Evolutionary conservation across 1,140 invertebrate genomes (phyloP), one percentile per base, ranked within the genome.

Genomic region (Drosophila seguyi): DNA sequence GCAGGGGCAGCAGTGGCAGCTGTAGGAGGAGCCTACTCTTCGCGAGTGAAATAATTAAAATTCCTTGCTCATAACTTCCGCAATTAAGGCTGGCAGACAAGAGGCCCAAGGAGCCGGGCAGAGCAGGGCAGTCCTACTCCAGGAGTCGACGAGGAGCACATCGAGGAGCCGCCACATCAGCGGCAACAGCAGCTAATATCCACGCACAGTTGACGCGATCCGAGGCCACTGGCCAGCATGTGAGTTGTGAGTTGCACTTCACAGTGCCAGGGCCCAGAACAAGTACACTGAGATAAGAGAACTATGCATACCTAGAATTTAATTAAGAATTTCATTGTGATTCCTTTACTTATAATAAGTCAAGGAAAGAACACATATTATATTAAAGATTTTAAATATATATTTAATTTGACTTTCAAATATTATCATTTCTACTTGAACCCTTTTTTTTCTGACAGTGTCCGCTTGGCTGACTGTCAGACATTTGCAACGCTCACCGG

Each of bases 1-100:
- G 18, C 38, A 44, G 31, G 47, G 47, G 20, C 13, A 14, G 27
- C 25, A 41, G 36, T 27, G 29, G 52, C 50, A 60, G 34, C 47
- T 60, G 71, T 11, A 53, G 36, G 36, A 34, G 38, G 45, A 72
- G 38, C 31, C 65, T 56, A 52, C 38, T 52, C 38, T 52, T 29
- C 34, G 45, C 72, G 57, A 80, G 73, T 84, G 84, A 88, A 87
- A 90, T 90, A 88, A 88, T 88, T 88, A 88, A 88, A 90, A 88
- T 88, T 88, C 84, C 85, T 84, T 81, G 85, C 84, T 90, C 81
- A 88, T 88, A 88, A 88, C 84, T 88, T 88, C 84, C 84, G 84
- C 84, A 88, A 88, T 88, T 88, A 88, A 90, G 84, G 76, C 79
- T 22, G 61, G 76, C 76, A 60, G 80, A 44, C 75, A 36, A 34